Evolutionary conservation across 1,140 invertebrate genomes (phyloP).

Genomic region (Diabrotica undecimpunctata): DNA sequence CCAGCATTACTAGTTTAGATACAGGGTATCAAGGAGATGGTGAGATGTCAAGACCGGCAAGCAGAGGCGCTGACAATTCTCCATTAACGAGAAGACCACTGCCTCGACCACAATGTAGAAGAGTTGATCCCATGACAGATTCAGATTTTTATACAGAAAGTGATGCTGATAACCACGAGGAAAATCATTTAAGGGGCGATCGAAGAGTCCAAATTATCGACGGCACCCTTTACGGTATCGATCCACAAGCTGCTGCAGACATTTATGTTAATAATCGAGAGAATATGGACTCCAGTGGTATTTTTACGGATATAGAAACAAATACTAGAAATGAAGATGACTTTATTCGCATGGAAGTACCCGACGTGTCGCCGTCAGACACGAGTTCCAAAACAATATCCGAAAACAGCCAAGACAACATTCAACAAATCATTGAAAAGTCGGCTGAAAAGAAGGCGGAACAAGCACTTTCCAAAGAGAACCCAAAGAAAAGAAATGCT

Average conservation of each 20-base stretch:
- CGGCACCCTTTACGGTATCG: constrained; percentile 72
- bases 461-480: constrained; percentile 25
- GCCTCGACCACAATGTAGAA: constrained; percentile 48
- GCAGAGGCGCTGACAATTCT: constrained; percentile 68
- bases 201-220: constrained; percentile 75
- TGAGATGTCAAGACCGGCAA: constrained; percentile 75
- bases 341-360: constrained; percentile 31
- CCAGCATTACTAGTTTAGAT: constrained; percentile 80
- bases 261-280: constrained; percentile 54
- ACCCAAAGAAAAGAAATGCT: constrained; percentile 34
- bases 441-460: constrained; percentile 18
- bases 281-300: constrained; percentile 81
- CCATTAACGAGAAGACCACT: constrained; percentile 48
- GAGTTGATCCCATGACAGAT: constrained; percentile 80
- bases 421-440: constrained; percentile 30
- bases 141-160: constrained; percentile 86
- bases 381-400: constrained; percentile 43
- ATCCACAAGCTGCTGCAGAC: constrained; percentile 50
- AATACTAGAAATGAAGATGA: constrained; percentile 39
- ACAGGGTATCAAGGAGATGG: constrained; percentile 83
- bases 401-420: constrained; percentile 46
- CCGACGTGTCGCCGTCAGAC: constrained; percentile 44
- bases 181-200: constrained; percentile 62
- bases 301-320: constrained; percentile 79
- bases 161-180: constrained; percentile 76